These are phyloP conservation scores for Antigone vipio DNA, from an alignment of 2,113 vertebrate genomes.

Conservation along the genomic window DNA sequence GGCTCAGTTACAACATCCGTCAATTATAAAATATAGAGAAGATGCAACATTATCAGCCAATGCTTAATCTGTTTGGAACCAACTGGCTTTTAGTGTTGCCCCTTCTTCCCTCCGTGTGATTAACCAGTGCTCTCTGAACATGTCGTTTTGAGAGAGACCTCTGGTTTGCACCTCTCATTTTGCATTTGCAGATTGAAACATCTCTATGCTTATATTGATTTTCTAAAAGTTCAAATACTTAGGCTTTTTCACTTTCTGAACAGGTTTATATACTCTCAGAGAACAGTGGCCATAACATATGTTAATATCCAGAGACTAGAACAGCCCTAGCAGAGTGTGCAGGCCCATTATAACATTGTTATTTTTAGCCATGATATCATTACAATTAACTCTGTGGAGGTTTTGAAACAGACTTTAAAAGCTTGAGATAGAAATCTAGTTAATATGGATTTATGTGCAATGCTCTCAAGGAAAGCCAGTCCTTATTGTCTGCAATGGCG, in stretches of 20 bases:
- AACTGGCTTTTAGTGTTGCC: background rate
- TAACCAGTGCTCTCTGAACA: background rate
- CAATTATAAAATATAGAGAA: background rate
- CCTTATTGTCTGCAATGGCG: background rate
- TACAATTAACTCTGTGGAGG: background rate
- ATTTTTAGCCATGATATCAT: conserved; percentile 29
- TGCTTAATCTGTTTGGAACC: background rate
- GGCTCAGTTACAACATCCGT: conserved; percentile 7
- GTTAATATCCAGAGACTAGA: background rate
- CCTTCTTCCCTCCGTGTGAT: background rate
- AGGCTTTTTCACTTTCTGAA: background rate
- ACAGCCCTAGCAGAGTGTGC: background rate
- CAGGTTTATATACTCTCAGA: background rate
- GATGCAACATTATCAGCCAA: background rate
- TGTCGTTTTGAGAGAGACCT: background rate
- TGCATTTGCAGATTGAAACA: background rate
- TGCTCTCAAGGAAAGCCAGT: background rate
- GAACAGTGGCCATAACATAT: background rate
- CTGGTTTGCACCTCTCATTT: background rate
- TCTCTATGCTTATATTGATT: background rate
- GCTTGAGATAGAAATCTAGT: background rate
- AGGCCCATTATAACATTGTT: background rate
- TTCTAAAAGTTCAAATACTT: background rate
- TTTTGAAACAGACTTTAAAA: background rate
- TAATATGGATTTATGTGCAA: background rate